Percentiles rank a stretch among this genome's conserved stretches.
These are phyloP conservation scores for Chironomus tentans DNA, from an alignment of 2,888 invertebrate genomes.

Conservation along the genomic window DNA sequence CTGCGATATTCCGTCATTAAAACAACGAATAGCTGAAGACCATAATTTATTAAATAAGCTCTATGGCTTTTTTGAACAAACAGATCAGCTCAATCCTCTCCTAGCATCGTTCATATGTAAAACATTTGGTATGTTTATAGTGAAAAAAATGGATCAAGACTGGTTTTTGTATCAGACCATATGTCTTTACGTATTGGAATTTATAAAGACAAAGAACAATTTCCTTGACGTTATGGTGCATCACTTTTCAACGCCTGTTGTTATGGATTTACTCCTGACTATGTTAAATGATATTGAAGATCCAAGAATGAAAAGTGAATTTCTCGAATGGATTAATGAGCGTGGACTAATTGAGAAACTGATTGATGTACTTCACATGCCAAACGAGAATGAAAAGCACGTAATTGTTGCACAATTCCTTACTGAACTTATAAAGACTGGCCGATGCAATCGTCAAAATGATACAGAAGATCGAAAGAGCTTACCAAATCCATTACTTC, in stretches of 20 bases:
- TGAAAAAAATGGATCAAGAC: slow-evolving; percentile 82
- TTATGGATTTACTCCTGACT: slow-evolving; percentile 84
- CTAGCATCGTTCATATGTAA: slow-evolving; percentile 94
- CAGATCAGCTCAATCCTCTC: slow-evolving; percentile 83
- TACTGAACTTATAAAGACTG: slow-evolving; percentile 70
- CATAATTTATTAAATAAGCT: slow-evolving; percentile 70
- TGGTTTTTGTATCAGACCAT: slow-evolving; percentile 89
- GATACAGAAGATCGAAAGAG: slow-evolving; percentile 52
- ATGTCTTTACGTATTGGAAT: slow-evolving; percentile 85
- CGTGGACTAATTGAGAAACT: slow-evolving; percentile 78
- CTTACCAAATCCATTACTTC: slow-evolving; percentile 56
- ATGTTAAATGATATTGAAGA: slow-evolving; percentile 76
- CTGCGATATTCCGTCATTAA: slow-evolving; percentile 73
- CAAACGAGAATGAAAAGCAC: slow-evolving; percentile 65
- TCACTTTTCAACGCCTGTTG: slow-evolving; percentile 88
- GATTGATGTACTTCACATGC: slow-evolving; percentile 52
- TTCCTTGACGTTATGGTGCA: slow-evolving; percentile 79
- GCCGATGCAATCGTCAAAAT: slow-evolving; percentile 50
- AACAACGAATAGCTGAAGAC: slow-evolving; percentile 75
- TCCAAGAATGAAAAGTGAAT: slow-evolving; percentile 58
- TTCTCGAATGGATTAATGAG: slow-evolving; percentile 77
- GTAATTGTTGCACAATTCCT: slow-evolving; percentile 81
- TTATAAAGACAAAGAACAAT: slow-evolving; percentile 76
- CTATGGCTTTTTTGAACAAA: slow-evolving; percentile 78
- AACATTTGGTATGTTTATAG: slow-evolving; percentile 82